These are phyloP conservation scores for Ovibos moschatus DNA, from an alignment of 2,113 vertebrate genomes.

Conservation along the genomic window DNA sequence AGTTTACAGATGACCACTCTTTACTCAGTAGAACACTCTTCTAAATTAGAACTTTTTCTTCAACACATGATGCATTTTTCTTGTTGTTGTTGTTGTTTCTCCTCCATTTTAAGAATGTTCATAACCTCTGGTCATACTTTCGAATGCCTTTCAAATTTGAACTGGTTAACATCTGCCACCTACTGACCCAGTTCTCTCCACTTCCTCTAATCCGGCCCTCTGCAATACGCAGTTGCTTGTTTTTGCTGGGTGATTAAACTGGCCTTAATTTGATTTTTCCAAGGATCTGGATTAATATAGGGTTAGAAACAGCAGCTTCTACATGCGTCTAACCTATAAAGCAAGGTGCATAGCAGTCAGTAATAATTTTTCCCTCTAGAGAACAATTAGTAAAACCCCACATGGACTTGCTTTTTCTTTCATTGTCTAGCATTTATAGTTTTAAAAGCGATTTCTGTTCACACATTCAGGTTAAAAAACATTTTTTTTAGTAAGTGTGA, in stretches of 20 bases:
- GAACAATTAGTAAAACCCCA: not conserved
- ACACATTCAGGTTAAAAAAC: conserved; percentile 39
- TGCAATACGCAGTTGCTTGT: not conserved
- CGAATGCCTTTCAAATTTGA: not conserved
- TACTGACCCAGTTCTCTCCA: not conserved
- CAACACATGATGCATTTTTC: not conserved
- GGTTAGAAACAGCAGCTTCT: not conserved
- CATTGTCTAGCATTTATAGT: not conserved
- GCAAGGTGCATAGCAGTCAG: not conserved
- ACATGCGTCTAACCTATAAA: not conserved
- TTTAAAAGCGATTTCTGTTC: conserved; percentile 6
- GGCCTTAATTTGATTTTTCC: not conserved
- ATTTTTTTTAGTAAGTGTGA: not conserved
- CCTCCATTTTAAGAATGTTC: not conserved
- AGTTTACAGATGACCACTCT: not conserved
- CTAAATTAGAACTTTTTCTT: not conserved
- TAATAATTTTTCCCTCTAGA: not conserved
- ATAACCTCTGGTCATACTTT: not conserved
- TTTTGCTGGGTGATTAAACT: not conserved
- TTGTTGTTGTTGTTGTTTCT: not conserved
- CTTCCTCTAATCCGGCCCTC: not conserved
- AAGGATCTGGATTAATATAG: not conserved
- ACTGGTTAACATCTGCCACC: not conserved
- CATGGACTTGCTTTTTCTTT: not conserved
- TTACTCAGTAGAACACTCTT: not conserved